A percentile compares a stretch with the other conserved stretches of the same genome.
Evolutionary conservation across 1,140 invertebrate genomes (phyloP).

Genomic region (Formica exsecta): DNA sequence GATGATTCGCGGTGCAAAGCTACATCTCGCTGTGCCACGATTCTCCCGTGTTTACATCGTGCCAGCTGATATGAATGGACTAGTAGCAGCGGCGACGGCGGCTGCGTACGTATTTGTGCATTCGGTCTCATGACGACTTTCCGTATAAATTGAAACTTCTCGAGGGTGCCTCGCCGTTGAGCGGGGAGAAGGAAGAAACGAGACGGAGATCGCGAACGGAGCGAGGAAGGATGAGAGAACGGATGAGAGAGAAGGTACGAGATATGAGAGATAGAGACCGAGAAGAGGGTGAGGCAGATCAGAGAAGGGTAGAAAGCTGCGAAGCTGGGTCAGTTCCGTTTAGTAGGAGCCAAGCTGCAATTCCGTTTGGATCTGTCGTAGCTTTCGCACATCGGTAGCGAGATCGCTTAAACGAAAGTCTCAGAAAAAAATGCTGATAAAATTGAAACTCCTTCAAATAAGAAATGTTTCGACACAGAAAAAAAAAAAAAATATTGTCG

Average conservation of each 20-base stretch:
- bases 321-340: constrained; percentile 75
- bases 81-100: constrained; percentile 27
- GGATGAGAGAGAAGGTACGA: constrained; percentile 34
- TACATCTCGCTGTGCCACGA: constrained; percentile 34
- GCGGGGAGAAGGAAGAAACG: constrained; percentile 60
- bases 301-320: constrained; percentile 72
- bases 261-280: constrained; percentile 20
- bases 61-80: constrained; percentile 74
- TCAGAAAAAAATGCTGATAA: not conserved
- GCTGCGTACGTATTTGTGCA: constrained; percentile 71
- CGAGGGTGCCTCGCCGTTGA: constrained; percentile 77
- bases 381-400: constrained; percentile 4
- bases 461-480: not conserved
- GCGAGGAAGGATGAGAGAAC: constrained; percentile 55
- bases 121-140: constrained; percentile 79
- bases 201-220: not conserved
- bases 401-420: constrained; percentile 20
- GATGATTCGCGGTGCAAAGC: constrained; percentile 15
- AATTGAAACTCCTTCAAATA: not conserved
- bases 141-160: constrained; percentile 83
- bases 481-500: too few species aligned
- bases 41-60: constrained; percentile 65
- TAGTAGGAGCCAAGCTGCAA: constrained; percentile 73
- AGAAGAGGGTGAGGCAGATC: constrained; percentile 50
- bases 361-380: constrained; percentile 53